A percentile compares a stretch with the other conserved stretches of the same genome.
Conservation (phyloP, 2,888 invertebrate genomes). For the Sarcophaga carnaria region DNA sequence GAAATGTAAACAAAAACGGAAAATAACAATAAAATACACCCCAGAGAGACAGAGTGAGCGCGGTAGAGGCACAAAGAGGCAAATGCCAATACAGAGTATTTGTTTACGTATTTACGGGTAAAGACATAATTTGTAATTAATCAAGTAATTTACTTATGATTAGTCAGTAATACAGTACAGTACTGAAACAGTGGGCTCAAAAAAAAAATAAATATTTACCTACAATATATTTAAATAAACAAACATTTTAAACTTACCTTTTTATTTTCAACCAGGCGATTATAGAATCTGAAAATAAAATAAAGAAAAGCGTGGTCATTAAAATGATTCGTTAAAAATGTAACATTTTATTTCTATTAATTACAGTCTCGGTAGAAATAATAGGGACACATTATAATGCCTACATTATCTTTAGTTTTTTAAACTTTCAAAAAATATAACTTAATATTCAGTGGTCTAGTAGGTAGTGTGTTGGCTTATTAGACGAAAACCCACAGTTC, state of each 20-base stretch:
- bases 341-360: too few species aligned
- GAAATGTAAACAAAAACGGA: background rate
- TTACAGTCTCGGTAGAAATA: too few species aligned
- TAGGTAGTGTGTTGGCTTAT: too few species aligned
- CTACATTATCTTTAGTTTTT: too few species aligned
- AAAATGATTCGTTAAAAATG: too few species aligned
- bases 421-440: too few species aligned
- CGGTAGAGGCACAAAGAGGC: too few species aligned
- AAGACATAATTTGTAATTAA: slow-evolving; percentile 21
- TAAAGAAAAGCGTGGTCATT: background rate
- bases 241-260: slow-evolving; percentile 35
- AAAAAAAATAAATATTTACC: background rate
- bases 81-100: background rate
- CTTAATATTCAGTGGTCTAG: too few species aligned
- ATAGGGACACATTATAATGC: too few species aligned
- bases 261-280: background rate
- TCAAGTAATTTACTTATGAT: background rate
- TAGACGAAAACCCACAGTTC: too few species aligned
- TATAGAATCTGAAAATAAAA: slow-evolving; percentile 26
- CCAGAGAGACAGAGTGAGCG: too few species aligned
- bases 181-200: slow-evolving; percentile 24
- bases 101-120: slow-evolving; percentile 48
- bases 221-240: background rate
- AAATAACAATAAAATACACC: background rate
- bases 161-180: background rate